Evolutionary conservation across 2,797 vertebrate genomes (phyloP), one percentile per base, ranked within the genome.

Genomic region (Semotilus atromaculatus): DNA sequence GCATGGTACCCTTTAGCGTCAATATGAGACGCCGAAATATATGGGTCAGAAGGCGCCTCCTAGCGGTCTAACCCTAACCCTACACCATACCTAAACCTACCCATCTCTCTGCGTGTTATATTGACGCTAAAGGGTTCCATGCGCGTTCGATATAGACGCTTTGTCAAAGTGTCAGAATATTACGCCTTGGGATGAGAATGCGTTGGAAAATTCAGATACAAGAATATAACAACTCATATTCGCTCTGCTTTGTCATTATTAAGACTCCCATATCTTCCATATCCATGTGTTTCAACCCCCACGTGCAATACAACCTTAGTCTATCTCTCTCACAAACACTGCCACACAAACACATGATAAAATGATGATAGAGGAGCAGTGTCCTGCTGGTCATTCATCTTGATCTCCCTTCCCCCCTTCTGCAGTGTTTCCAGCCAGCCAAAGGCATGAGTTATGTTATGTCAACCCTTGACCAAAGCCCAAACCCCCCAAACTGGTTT

Each of bases 281-380:
- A 34, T 80, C 60, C 62, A 36, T 67, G 19, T 51, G 60, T 34
- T 67, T 67, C 29, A 36, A 53, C 13, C 64, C 26, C 78, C 64
- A 36, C 5, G 0, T 80, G 78, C 21, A 80, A 80, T 80, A 14
- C 11, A 80, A 53, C 23, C 66, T n/a, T 51, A n/a, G 45, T 74
- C 62, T 84, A 55, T 70, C 72, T 81, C 34, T 72, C 71, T 19
- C 53, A 38, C 29, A 62, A 55, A 45, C 81, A 23, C 19, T 5
- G 14, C 38, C 85, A 62, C 66, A 81, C 73, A 71, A 36, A 84
- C 43, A 48, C 23, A 72, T 62, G 79, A 91, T 92, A 91, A 94
- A 95, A 95, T 94, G 91, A 95, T 95, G 95, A 96, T 94, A 88
- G 93, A 96, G 86, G 90, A 94, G 93, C 89, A 84, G 40, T 80